phyloP scores from a whole-genome alignment of 2,888 invertebrate species.

The Lapara coniferarum region DNA sequence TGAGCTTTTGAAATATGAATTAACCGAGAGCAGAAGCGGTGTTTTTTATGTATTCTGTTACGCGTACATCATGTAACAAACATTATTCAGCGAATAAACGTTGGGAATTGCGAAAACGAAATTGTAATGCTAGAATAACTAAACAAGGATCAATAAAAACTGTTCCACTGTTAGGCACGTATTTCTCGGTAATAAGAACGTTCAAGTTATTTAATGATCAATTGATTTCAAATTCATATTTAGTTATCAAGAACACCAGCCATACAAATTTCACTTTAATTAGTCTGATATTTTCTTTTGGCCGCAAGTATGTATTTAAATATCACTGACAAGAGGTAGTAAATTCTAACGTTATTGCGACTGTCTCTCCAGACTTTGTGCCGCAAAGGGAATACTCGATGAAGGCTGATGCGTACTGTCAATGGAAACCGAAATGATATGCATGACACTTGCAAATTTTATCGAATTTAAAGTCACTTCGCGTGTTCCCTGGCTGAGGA shows the following conservation, averaged over 20 bases:
- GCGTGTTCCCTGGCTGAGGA: too few relatives aligned
- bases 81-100: background rate
- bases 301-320: background rate
- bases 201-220: too few relatives aligned
- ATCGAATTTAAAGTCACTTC: too few relatives aligned
- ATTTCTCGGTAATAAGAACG: too few relatives aligned
- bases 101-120: background rate
- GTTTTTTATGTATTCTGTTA: constrained; percentile 4
- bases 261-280: too few relatives aligned
- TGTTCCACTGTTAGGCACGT: too few relatives aligned
- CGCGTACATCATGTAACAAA: background rate
- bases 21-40: background rate
- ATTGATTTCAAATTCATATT: too few relatives aligned
- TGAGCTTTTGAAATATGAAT: constrained; percentile 15
- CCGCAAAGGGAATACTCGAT: background rate
- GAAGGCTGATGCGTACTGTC: background rate
- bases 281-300: too few relatives aligned
- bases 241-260: too few relatives aligned
- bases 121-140: background rate
- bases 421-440: background rate
- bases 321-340: background rate
- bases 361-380: background rate
- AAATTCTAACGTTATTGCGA: background rate
- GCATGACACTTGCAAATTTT: too few relatives aligned
- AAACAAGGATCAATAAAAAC: too few relatives aligned